phyloP scores from a whole-genome alignment of 2,113 vertebrate genomes.

The Litocranius walleri region DNA sequence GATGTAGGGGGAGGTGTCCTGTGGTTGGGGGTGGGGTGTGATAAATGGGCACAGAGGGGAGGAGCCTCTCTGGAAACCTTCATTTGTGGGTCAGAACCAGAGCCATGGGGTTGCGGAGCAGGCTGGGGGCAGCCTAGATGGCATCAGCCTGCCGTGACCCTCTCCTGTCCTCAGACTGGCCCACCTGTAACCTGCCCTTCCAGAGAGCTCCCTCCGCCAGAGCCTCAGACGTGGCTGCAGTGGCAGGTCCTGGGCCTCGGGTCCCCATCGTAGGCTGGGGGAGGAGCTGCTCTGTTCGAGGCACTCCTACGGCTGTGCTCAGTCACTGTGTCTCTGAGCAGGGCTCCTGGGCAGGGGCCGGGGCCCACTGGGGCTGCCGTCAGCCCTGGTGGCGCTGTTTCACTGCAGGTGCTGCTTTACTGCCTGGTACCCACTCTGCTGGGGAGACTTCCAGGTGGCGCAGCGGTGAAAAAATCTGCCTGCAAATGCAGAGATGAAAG shows the following conservation, averaged over 20 bases:
- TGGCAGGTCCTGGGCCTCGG: neutral
- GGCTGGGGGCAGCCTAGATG: neutral
- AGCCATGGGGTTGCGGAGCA: neutral
- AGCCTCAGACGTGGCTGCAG: neutral
- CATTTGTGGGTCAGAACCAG: neutral
- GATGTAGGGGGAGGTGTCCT: neutral
- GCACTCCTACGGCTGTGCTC: rapidly evolving
- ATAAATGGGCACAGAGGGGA: neutral
- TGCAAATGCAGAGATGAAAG: neutral
- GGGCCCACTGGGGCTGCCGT: neutral
- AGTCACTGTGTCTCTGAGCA: rapidly evolving
- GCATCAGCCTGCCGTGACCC: neutral
- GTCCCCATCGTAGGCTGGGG: rapidly evolving
- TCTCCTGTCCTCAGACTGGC: neutral
- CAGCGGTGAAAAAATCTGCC: rapidly evolving
- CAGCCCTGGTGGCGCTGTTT: rapidly evolving
- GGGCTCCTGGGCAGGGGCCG: neutral
- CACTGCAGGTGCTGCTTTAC: rapidly evolving
- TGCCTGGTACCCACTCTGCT: rapidly evolving
- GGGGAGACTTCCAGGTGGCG: neutral
- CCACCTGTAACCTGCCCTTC: neutral
- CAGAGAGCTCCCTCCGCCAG: neutral
- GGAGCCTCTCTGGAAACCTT: neutral
- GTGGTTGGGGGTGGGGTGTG: neutral
- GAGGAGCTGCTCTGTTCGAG: neutral